Evolutionary conservation across 2,113 vertebrate genomes (phyloP).

Genomic region (Geothlypis trichas): DNA sequence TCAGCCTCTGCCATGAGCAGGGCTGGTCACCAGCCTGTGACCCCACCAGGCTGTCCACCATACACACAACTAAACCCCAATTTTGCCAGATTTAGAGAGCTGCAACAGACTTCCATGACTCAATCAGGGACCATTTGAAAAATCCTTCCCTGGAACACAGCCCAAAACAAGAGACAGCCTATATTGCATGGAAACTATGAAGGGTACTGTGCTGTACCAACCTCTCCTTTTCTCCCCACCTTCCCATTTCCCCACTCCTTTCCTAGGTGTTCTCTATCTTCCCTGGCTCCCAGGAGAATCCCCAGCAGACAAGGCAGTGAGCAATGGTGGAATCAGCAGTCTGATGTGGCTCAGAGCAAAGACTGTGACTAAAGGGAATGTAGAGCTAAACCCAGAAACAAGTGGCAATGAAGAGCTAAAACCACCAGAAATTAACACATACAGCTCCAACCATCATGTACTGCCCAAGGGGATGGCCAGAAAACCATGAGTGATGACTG

Average conservation of each 20-base stretch:
- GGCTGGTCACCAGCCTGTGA: background rate
- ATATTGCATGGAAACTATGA: background rate
- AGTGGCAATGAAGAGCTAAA: background rate
- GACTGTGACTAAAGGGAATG: background rate
- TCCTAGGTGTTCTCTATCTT: background rate
- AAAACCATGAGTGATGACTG: background rate
- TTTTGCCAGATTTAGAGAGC: background rate
- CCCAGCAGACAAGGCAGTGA: background rate
- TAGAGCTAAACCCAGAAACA: background rate
- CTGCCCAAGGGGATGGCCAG: background rate
- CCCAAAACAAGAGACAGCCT: background rate
- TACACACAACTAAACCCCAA: rapidly evolving
- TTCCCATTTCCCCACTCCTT: background rate
- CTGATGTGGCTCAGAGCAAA: background rate
- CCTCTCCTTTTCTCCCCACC: background rate
- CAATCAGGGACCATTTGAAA: background rate
- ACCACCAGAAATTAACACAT: background rate
- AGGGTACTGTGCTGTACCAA: background rate
- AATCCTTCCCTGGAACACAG: background rate
- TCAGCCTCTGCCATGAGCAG: background rate
- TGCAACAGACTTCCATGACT: background rate
- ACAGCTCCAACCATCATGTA: background rate
- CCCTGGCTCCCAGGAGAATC: background rate
- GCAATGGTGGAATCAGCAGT: background rate
- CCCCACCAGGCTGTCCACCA: background rate